Evolutionary conservation across 1,140 invertebrate genomes (phyloP), one percentile per base, ranked within the genome.

Genomic region (Lordiphosa clarofinis): DNA sequence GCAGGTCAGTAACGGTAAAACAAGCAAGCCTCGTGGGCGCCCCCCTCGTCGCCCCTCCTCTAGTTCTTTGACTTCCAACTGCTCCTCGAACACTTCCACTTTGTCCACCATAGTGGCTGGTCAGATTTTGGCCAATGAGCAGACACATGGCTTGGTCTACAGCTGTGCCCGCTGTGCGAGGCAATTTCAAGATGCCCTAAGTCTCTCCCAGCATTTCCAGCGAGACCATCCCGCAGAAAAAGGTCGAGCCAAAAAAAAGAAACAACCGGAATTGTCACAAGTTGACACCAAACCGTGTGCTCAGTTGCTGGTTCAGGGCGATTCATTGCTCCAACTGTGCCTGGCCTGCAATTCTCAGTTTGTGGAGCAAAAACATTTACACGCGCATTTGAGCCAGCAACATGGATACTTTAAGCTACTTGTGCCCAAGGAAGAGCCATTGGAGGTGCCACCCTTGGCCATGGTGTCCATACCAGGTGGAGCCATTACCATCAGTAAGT

Each of bases 1-100:
- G 68, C 78, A 82, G 78, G 78, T 84, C 78, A 84, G 78, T 82
- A 82, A 82, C 78, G 78, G 73, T 76, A 78, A 66, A 48, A 48
- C 57, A 31, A 62, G 58, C 38, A 75, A 75, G 43, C 64, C 59
- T 60, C 72, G 72, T 69, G 69, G 69, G 21, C 65, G 73, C 31
- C 69, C 72, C 46, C 59, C 72, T 46, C 72, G 76, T 60, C 62
- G 56, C 42, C 38, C 31, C n/a, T 66, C 63, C 9, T 48, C 21
- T 1, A 66, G 63, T 11, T 62, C 59, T 4, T 44, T 61, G 37
- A 46, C 44, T 24, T 64, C 76, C 47, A 82, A 62, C n/a, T 55
- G 66, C 47, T 57, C 59, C 10, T 71, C 71, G 37, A 28, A 19
- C 35, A 48, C 37, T 10, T 55, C 57, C 10, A 39, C 39, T 13